Conservation (phyloP, 2,797 vertebrate species). For the Poeciliopsis gracilis region DNA sequence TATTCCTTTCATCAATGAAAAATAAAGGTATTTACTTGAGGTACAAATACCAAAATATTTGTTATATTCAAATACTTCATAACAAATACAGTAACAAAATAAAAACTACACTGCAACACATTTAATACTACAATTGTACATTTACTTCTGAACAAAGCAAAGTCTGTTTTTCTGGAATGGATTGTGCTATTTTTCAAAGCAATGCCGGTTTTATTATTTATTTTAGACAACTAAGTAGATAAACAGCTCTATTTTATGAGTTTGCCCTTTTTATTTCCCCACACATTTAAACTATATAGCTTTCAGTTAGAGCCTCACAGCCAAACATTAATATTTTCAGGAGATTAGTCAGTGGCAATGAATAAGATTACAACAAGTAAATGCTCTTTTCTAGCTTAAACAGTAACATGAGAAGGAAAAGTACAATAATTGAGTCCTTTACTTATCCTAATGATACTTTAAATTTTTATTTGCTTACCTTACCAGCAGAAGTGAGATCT, state of each 20-base stretch:
- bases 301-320: background rate
- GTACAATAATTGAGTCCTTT: background rate
- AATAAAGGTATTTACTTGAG: background rate
- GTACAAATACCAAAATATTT: background rate
- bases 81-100: background rate
- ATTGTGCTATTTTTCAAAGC: conserved; percentile 6
- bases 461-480: conserved; percentile 62
- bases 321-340: background rate
- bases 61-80: background rate
- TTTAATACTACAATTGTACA: background rate
- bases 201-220: background rate
- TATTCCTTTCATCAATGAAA: background rate
- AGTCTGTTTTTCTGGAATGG: background rate
- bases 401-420: conserved; percentile 4
- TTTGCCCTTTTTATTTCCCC: background rate
- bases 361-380: background rate
- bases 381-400: background rate
- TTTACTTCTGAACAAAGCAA: background rate
- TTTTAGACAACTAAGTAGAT: background rate
- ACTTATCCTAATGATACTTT: background rate
- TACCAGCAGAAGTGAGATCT: conserved; percentile 10
- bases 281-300: background rate
- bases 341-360: background rate
- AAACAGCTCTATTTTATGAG: conserved; percentile 1
- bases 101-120: background rate